Percentiles rank a stretch among this genome's conserved stretches.
Conservation (phyloP, 2,797 vertebrate species). For the Sternotherus odoratus region DNA sequence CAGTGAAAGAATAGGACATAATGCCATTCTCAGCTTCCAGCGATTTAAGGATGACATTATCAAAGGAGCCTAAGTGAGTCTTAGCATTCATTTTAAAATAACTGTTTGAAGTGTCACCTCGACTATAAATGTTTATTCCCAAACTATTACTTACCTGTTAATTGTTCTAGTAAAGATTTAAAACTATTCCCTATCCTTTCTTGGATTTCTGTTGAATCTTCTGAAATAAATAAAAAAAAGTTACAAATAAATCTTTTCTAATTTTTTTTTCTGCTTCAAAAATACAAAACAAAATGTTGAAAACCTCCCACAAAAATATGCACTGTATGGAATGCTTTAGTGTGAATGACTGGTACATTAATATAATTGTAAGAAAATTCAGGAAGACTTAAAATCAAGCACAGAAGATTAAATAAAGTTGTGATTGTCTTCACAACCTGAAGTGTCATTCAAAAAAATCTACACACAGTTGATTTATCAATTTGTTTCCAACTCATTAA, state of each 20-base stretch:
- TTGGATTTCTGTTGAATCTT: slow-evolving; percentile 92
- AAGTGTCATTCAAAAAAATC: background rate
- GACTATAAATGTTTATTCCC: background rate
- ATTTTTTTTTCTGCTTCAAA: background rate
- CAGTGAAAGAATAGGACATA: background rate
- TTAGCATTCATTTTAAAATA: background rate
- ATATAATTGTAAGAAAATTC: background rate
- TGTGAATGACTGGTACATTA: background rate
- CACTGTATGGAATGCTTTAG: background rate
- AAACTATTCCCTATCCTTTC: slow-evolving; percentile 92
- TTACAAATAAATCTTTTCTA: background rate
- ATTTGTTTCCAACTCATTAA: background rate
- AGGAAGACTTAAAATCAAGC: background rate
- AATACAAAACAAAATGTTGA: slow-evolving; percentile 8
- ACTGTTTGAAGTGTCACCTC: background rate
- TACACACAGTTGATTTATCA: background rate
- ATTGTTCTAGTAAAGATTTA: slow-evolving; percentile 90
- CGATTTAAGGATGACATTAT: background rate
- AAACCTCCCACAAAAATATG: background rate
- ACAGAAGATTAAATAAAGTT: background rate
- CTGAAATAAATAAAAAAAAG: slow-evolving; percentile 77
- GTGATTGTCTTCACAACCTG: background rate
- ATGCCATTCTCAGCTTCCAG: background rate
- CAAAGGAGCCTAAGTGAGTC: slow-evolving; percentile 16
- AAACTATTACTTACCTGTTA: slow-evolving; percentile 88